Percentiles rank a stretch among this genome's conserved stretches.
Evolutionary conservation across 2,888 invertebrate genomes (phyloP).

Genomic region (Zele albiditarsus): DNA sequence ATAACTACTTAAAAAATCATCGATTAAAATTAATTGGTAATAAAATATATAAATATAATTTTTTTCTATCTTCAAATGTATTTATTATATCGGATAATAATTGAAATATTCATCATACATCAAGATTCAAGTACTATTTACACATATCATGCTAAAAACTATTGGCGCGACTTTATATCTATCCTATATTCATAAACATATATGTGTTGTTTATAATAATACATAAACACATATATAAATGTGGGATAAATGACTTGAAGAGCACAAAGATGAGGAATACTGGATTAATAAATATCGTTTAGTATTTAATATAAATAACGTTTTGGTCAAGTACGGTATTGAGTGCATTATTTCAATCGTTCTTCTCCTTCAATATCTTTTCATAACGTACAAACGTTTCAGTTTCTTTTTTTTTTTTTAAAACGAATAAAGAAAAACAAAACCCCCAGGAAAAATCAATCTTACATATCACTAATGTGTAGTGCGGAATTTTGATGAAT

Average conservation of each 20-base stretch:
- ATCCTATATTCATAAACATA: constrained; percentile 24
- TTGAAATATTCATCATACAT: constrained; percentile 3
- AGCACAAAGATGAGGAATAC: constrained; percentile 39
- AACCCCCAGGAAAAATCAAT: too few species aligned
- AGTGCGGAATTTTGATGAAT: background rate
- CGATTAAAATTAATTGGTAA: background rate
- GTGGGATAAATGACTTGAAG: constrained; percentile 38
- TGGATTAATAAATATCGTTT: constrained; percentile 43
- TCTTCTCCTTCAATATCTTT: background rate
- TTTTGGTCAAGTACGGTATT: constrained; percentile 38
- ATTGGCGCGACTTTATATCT: constrained; percentile 20
- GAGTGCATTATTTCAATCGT: background rate
- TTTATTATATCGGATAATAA: constrained; percentile 9
- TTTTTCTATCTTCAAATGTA: background rate
- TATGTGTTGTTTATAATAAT: background rate
- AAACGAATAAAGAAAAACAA: background rate
- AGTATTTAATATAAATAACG: constrained; percentile 37
- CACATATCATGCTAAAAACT: constrained; percentile 30
- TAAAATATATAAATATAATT: background rate
- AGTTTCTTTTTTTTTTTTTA: background rate
- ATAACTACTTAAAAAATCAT: constrained; percentile 9
- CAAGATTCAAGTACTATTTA: constrained; percentile 34
- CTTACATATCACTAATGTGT: background rate
- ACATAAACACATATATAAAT: constrained; percentile 25
- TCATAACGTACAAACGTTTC: background rate